These are phyloP conservation scores for Drosophila bocki DNA, from an alignment of 1,140 invertebrate species.

Conservation along the genomic window DNA sequence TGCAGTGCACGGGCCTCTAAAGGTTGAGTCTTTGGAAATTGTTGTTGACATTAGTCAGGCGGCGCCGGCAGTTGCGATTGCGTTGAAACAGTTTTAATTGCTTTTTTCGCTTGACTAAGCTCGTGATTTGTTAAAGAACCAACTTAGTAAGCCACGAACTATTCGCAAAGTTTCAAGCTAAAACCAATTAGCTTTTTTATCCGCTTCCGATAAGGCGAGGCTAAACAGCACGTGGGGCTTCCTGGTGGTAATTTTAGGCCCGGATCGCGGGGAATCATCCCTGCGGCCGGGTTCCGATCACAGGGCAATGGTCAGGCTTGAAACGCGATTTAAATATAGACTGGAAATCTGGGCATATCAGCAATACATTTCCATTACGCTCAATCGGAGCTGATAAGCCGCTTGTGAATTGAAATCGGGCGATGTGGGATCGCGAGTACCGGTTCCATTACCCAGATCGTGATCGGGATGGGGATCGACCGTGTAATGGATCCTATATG, in stretches of 20 bases:
- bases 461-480: conserved; percentile 20
- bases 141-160: conserved; percentile 23
- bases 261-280: conserved; percentile 11
- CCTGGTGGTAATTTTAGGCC: conserved; percentile 22
- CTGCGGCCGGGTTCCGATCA: conserved; percentile 15
- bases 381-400: conserved; percentile 33
- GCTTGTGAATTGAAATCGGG: conserved; percentile 47
- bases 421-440: conserved; percentile 49
- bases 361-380: conserved; percentile 27
- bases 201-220: background rate
- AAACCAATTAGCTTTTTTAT: conserved; percentile 22
- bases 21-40: conserved; percentile 43
- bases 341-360: conserved; percentile 48
- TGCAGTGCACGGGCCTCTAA: conserved; percentile 29
- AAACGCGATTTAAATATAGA: conserved; percentile 56
- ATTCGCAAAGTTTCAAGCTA: conserved; percentile 7
- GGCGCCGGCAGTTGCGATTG: conserved; percentile 7
- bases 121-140: conserved; percentile 9
- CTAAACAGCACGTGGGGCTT: conserved; percentile 2
- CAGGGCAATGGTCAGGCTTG: conserved; percentile 29
- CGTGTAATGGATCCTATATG: conserved; percentile 13
- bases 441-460: conserved; percentile 51
- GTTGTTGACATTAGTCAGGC: conserved; percentile 45
- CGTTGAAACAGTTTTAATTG: conserved; percentile 21
- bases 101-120: conserved; percentile 17